Conservation (phyloP, 2,113 vertebrate species). For the Spea multiplicata region DNA sequence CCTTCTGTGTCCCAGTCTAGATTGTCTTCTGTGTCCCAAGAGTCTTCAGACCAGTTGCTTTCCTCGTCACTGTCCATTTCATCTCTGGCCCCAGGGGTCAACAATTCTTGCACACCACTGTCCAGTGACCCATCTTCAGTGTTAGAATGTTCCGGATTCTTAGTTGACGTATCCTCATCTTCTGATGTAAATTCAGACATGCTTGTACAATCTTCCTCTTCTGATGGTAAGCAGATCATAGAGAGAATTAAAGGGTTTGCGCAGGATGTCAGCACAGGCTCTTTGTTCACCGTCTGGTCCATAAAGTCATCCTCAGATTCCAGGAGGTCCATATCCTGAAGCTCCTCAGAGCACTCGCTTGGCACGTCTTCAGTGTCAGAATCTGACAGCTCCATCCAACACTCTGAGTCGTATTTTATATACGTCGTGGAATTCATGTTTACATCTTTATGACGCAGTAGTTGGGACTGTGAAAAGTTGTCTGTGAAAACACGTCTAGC, state of each 20-base stretch:
- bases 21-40: slow-evolving; percentile 1
- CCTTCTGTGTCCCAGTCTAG: slow-evolving; percentile 2
- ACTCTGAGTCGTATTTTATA: not conserved
- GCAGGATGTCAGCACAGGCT: not conserved
- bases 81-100: slow-evolving; percentile 45
- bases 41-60: slow-evolving; percentile 17
- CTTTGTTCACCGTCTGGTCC: not conserved
- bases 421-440: not conserved
- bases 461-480: not conserved
- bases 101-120: slow-evolving; percentile 43
- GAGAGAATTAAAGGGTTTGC: slow-evolving; percentile 33
- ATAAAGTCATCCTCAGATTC: not conserved
- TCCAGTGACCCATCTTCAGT: not conserved
- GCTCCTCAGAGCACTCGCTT: not conserved
- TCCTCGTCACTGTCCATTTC: slow-evolving; percentile 10
- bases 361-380: not conserved
- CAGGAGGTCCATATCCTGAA: not conserved
- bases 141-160: not conserved
- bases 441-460: not conserved
- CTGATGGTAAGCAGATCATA: slow-evolving; percentile 49
- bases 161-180: not conserved
- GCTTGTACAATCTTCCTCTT: slow-evolving; percentile 26
- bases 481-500: not conserved
- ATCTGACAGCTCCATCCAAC: not conserved
- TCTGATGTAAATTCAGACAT: not conserved